A percentile compares a stretch with the other conserved stretches of the same genome.
Conservation (phyloP, 2,888 invertebrate species). For the Eilema caniola region DNA sequence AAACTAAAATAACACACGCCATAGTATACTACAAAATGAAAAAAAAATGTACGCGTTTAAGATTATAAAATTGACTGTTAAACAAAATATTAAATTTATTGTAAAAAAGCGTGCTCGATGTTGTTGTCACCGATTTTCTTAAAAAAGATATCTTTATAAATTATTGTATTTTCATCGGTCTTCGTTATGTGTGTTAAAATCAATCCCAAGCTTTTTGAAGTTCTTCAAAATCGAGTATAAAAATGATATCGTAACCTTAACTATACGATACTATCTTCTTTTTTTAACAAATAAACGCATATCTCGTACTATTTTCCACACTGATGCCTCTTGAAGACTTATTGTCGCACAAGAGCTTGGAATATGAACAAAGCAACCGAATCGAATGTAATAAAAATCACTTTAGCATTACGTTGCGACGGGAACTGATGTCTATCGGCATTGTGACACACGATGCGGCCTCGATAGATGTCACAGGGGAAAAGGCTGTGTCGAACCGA, state of each 20-base stretch:
- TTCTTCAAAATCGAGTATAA: neutral
- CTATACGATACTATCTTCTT: slow-evolving; percentile 52
- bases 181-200: neutral
- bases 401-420: slow-evolving; percentile 82
- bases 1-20: too few relatives aligned
- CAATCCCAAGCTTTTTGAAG: too few relatives aligned
- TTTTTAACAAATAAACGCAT: slow-evolving; percentile 55
- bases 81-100: too few relatives aligned
- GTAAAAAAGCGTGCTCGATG: too few relatives aligned
- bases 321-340: slow-evolving; percentile 65
- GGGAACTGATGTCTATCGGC: slow-evolving; percentile 83
- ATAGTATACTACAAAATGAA: too few relatives aligned
- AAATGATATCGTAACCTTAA: slow-evolving; percentile 49
- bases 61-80: too few relatives aligned
- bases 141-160: too few relatives aligned
- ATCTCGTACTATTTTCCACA: slow-evolving; percentile 70
- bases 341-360: slow-evolving; percentile 69
- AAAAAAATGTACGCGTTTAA: too few relatives aligned
- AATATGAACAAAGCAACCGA: slow-evolving; percentile 84
- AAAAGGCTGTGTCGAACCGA: slow-evolving; percentile 74
- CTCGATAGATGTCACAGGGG: slow-evolving; percentile 80
- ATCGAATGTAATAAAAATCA: slow-evolving; percentile 86
- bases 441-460: slow-evolving; percentile 83
- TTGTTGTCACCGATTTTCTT: too few relatives aligned
- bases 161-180: too few relatives aligned